phyloP scores from a whole-genome alignment of 2,797 vertebrate genomes.

The Tinamus major region DNA sequence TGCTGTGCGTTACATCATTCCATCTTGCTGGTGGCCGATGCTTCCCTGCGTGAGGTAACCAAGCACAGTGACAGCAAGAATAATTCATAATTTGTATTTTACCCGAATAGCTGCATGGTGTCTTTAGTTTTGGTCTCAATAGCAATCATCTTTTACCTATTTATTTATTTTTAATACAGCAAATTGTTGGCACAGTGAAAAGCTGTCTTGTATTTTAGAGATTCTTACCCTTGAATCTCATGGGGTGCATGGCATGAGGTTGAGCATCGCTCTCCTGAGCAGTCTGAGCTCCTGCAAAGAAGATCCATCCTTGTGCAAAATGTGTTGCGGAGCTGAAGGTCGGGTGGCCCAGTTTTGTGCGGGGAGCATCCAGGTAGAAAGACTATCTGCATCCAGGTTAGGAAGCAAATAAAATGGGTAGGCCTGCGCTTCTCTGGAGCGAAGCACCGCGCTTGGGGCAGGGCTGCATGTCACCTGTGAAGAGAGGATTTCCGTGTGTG shows the following conservation, averaged over 20 bases:
- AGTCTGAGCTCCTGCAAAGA: neutral
- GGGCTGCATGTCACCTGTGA: neutral
- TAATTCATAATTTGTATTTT: neutral
- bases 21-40: neutral
- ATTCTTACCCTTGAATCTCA: neutral
- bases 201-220: neutral
- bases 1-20: neutral
- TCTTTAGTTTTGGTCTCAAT: neutral
- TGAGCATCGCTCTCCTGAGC: neutral
- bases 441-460: fast-evolving
- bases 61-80: neutral
- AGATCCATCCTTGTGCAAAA: fast-evolving
- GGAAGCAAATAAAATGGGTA: too few species aligned
- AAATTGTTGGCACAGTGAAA: neutral
- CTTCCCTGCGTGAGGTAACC: neutral
- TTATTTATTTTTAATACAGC: neutral
- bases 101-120: too few species aligned
- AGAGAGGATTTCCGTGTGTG: neutral
- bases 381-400: neutral
- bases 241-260: fast-evolving
- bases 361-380: neutral
- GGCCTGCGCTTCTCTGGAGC: neutral
- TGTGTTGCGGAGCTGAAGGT: neutral
- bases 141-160: neutral
- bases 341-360: neutral